Base-by-base conservation (phyloP, 2,797 vertebrate genomes). In the Champsocephalus gunnari region DNA sequence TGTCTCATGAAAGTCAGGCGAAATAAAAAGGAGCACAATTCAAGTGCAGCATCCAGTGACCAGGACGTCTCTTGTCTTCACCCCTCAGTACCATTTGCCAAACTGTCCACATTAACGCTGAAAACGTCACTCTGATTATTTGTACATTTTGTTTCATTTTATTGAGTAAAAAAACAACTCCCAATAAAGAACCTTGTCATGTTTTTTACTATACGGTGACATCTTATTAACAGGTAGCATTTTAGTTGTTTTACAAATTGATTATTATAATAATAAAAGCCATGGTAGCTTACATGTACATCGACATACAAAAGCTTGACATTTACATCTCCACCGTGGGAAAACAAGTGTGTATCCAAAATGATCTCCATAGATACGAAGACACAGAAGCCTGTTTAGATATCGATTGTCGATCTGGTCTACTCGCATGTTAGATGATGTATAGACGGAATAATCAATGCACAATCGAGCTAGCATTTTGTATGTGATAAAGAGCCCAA, bases 111-210 rank as follows among this genome's bases (percentile, higher is more conserved):
- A n/a, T 54, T 17, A n/a, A 38, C 1, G 9, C 21, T 48, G 24
- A 17, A 5, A 51, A 3, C 4, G 9, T 47, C 16, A 13, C 38
- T 38, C 34, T 24, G 53, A 50, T 63, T 54, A 53, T 60, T 55
- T 64, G 24, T 43, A 58, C 13, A 9, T 50, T 58, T 50, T 14
- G 17, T 51, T 66, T 54, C 12, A 59, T 58, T 77, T 71, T 57
- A 59, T 53, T 43, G 21, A 71, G n/a, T 61, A 41, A 73, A 79
- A 66, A 9, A 70, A 48, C 10, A 48, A n/a, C 34, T 38, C 9
- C 6, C 28, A 44, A 48, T 10, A 28, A 9, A 56, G 51, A 28
- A 9, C 21, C 11, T n/a, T 55, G 12, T 19, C 7, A 58, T 28
- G 32, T 43, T 6, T n/a, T 28, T 12, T 48, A 38, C 4, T 19